Percentiles rank a stretch among this genome's conserved stretches.
These are phyloP conservation scores for Deroplatys truncata DNA, from an alignment of 2,888 invertebrate genomes.

Conservation along the genomic window DNA sequence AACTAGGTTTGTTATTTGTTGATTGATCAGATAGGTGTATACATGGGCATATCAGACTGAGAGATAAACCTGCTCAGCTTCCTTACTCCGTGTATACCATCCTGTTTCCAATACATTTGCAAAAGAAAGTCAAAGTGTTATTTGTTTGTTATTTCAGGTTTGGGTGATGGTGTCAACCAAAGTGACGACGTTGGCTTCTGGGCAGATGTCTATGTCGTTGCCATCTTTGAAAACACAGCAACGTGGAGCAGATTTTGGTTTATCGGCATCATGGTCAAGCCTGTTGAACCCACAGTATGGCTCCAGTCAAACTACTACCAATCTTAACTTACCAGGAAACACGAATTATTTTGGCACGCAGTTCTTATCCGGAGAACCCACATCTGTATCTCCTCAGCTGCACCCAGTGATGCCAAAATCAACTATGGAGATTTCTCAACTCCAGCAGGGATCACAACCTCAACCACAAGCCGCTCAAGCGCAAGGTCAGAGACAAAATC, in stretches of 20 bases:
- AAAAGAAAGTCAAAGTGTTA: too few species aligned
- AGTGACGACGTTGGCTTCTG: background rate
- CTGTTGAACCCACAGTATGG: background rate
- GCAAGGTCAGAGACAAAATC: background rate
- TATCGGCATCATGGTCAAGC: background rate
- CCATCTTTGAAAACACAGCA: background rate
- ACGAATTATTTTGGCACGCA: background rate
- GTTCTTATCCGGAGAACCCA: background rate
- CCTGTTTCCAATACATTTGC: too few species aligned
- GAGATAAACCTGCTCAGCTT: too few species aligned
- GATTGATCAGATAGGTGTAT: too few species aligned
- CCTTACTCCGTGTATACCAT: too few species aligned
- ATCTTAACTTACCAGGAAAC: background rate
- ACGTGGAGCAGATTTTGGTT: background rate
- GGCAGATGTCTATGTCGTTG: background rate
- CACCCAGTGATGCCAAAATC: background rate
- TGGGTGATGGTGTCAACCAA: background rate
- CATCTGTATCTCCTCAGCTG: background rate
- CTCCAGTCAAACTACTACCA: background rate
- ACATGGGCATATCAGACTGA: too few species aligned
- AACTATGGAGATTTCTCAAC: background rate
- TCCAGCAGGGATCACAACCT: background rate
- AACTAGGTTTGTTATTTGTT: too few species aligned
- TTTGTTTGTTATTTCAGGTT: background rate
- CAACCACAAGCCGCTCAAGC: background rate